Conservation (phyloP, 2,888 invertebrate species). For the Monoplex corrugatus region DNA sequence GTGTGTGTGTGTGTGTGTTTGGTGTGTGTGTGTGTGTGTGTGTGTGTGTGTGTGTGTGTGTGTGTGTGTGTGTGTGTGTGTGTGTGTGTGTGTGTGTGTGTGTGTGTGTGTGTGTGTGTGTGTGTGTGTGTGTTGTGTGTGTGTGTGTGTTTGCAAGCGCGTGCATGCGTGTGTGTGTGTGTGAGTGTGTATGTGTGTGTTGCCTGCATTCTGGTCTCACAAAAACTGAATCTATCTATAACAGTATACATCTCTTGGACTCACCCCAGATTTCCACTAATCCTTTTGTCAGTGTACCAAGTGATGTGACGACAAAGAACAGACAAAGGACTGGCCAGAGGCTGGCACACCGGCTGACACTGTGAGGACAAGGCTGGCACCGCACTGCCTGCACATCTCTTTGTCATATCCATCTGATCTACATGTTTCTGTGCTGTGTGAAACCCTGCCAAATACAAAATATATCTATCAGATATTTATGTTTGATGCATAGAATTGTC, state of each 20-base stretch:
- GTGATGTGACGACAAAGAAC: neutral
- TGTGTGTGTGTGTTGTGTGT: constrained; percentile 1
- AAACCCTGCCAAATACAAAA: neutral
- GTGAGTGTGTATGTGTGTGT: neutral
- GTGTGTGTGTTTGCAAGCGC: neutral
- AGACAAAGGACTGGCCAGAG: neutral
- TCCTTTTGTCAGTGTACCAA: constrained; percentile 50
- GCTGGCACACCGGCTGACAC: neutral
- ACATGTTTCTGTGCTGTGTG: neutral
- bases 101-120: neutral
- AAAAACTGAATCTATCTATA: neutral
- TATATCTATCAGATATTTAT: neutral
- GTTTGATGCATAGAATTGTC: too few species aligned
- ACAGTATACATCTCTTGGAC: neutral
- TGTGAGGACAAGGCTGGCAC: neutral
- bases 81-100: constrained; percentile 4
- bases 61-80: neutral
- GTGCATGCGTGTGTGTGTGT: neutral
- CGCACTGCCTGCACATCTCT: neutral
- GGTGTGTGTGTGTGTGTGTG: too few species aligned
- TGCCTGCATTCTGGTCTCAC: neutral
- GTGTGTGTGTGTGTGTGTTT: too few species aligned
- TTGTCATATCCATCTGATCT: neutral
- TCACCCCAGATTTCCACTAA: constrained; percentile 53
- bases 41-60: neutral